phyloP scores from a whole-genome alignment of 2,797 vertebrate genomes.

The Discoglossus pictus region DNA sequence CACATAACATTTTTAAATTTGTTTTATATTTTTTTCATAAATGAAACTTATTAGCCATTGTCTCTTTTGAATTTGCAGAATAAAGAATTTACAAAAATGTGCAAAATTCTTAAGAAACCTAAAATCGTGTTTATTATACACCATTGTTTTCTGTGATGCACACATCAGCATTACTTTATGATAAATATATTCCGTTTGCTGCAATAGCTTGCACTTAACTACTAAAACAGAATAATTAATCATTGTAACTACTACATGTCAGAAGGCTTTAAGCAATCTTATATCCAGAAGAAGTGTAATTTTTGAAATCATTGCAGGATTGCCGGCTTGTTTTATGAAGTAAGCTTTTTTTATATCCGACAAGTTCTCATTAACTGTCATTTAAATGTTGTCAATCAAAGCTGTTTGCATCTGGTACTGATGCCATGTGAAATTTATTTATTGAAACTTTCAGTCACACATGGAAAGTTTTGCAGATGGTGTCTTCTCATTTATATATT shows the following conservation, averaged over 20 bases:
- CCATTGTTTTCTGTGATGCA: no score
- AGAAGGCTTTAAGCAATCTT: slow-evolving; percentile 25
- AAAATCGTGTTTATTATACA: no score
- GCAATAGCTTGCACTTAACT: slow-evolving; percentile 2
- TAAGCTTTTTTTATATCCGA: slow-evolving; percentile 48
- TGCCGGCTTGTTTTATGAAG: slow-evolving; percentile 51
- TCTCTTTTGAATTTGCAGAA: no score
- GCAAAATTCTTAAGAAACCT: no score
- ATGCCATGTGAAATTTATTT: slow-evolving; percentile 76
- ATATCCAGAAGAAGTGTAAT: slow-evolving; percentile 17
- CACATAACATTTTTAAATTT: no score
- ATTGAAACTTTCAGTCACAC: slow-evolving; percentile 88
- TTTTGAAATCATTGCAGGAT: slow-evolving; percentile 52
- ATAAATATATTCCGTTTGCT: not conserved
- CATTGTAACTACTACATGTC: slow-evolving; percentile 4
- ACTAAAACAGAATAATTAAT: slow-evolving; percentile 25
- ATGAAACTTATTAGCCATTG: no score
- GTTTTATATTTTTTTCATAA: no score
- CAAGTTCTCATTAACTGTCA: slow-evolving; percentile 70
- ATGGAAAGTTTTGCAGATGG: slow-evolving; percentile 90
- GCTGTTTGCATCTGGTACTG: slow-evolving; percentile 71
- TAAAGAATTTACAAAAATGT: no score
- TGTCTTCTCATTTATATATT: slow-evolving; percentile 62
- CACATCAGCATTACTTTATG: no score
- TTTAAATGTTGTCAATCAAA: slow-evolving; percentile 79